Evolutionary conservation across 2,797 vertebrate species (phyloP), one percentile per base, ranked within the genome.

Genomic region (Pantherophis vulpinus): DNA sequence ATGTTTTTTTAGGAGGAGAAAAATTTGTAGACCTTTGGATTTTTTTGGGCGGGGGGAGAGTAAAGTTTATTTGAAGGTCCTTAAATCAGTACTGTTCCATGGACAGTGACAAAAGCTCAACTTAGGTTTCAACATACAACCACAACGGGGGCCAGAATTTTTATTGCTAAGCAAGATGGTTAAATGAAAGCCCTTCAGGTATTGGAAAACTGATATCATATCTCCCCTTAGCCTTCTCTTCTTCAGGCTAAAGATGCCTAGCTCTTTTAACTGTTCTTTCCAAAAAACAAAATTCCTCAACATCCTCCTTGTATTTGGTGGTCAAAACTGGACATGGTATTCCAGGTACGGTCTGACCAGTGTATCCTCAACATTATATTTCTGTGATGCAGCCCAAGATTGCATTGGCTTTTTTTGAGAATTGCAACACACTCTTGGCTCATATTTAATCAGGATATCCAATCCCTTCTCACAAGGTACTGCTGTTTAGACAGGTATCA

Each of bases 31-130:
- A 60, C 29, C 37, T 90, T 60, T 61, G 90, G 63, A 93, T 59
- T 60, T 89, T 83, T 93, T 18, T 3, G 0, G 2, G 66, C 1
- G 1, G 7, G 2, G 55, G 87, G 59, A 18, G 59, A 87, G 5
- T 29, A 93, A 91, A 70, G 55, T 87, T 94, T 32, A 74, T 20
- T 18, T 37, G 32, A 37, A 89, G 61, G 90, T 56, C 61, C 63
- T n/a, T 93, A 93, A 87, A 91, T 91, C 89, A 90, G 37, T 10
- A 29, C 32, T 54, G 74, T 74, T 86, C 37, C 86, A 63, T 59
- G 37, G 58, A 14, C 79, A 90, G 79, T 61, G 54, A 66, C 86
- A 6, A 47, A 93, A 58, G 4, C 12, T 42, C 27, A 29, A 11
- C 37, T 42, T 90, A 51, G 29, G n/a, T 90, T 86, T 63, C 37